Evolutionary conservation across 2,113 vertebrate genomes (phyloP), one percentile per base, ranked within the genome.

Genomic region (Anolis carolinensis): DNA sequence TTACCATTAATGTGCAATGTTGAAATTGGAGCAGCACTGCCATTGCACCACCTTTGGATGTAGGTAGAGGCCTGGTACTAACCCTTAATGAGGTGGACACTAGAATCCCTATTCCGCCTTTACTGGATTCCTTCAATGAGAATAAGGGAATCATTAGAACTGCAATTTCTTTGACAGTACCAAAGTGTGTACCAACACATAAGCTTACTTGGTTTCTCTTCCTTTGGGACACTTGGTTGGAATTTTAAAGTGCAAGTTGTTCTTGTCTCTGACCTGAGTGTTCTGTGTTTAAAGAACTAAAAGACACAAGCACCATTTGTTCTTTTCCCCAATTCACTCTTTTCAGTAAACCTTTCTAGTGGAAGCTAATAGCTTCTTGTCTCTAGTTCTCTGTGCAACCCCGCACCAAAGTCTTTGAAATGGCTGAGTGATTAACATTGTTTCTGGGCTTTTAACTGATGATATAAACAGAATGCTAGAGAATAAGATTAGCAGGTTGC

Each of bases 391-490:
- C 44, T 10, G 34, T n/a, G 73, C 4, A 0, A 23, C 59, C 34
- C 79, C 10, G 63, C 36, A 30, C 32, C n/a, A 65, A 87, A 27
- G 0, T 6, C 73, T 82, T 88, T 83, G 90, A 91, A 83, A 82
- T 48, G 78, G 25, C 65, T 11, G 6, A 78, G 32, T 83, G 85
- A 76, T 84, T 76, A 68, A 34, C 65, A 81, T 21, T 78, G 70
- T 52, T 2, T 0, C 65, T 18, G 16, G 3, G 0, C 76, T 88
- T 83, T 68, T 82, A 86, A 62, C 59, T 79, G 77, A 83, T 72
- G 71, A 27, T 4, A 87, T 34, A 73, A 89, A 91, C 70, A 85
- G 89, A 91, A 89, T 79, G 86, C 90, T 88, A 68, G 3, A 4
- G 32, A 89, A 90, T 70, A 84, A 79, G 87, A 92, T 88, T 78